Evolutionary conservation across 2,113 vertebrate genomes (phyloP).

Genomic region (Rhea pennata): DNA sequence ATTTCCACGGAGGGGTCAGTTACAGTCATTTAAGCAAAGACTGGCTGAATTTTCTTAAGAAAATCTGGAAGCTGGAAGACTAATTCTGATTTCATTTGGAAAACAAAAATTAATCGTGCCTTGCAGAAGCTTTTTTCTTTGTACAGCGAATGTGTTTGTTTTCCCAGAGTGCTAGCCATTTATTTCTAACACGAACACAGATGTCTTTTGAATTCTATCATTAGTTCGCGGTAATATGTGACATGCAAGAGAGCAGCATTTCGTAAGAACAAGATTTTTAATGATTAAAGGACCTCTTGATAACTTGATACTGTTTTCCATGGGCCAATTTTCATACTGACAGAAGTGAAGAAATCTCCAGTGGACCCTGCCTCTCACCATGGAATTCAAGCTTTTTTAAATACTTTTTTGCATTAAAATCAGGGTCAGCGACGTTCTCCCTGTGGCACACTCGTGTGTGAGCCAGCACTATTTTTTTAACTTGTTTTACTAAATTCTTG

Average conservation of each 20-base stretch:
- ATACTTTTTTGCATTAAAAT: slow-evolving; percentile 48
- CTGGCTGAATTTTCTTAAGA: slow-evolving; percentile 45
- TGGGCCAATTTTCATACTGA: not conserved
- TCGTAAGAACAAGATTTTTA: slow-evolving; percentile 10
- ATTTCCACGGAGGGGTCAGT: slow-evolving; percentile 63
- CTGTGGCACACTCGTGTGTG: not conserved
- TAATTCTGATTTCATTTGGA: slow-evolving; percentile 10
- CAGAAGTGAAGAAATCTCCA: not conserved
- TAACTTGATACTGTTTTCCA: not conserved
- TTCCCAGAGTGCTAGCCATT: not conserved
- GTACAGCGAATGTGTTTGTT: slow-evolving; percentile 17
- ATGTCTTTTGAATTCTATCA: not conserved
- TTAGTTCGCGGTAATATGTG: slow-evolving; percentile 8
- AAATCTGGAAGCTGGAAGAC: slow-evolving; percentile 26
- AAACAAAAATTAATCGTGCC: not conserved
- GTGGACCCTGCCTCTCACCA: not conserved
- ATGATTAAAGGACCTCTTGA: not conserved
- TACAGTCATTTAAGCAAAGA: slow-evolving; percentile 67
- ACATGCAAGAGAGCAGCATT: not conserved
- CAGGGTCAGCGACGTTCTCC: slow-evolving; percentile 41
- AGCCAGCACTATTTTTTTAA: not conserved
- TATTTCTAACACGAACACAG: not conserved
- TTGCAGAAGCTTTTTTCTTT: slow-evolving; percentile 14
- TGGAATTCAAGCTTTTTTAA: slow-evolving; percentile 22
- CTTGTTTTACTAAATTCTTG: not conserved